Evolutionary conservation across 35 echinoderm and acorn worm species (phyloP).

Genomic region (Apostichopus parvimensis): DNA sequence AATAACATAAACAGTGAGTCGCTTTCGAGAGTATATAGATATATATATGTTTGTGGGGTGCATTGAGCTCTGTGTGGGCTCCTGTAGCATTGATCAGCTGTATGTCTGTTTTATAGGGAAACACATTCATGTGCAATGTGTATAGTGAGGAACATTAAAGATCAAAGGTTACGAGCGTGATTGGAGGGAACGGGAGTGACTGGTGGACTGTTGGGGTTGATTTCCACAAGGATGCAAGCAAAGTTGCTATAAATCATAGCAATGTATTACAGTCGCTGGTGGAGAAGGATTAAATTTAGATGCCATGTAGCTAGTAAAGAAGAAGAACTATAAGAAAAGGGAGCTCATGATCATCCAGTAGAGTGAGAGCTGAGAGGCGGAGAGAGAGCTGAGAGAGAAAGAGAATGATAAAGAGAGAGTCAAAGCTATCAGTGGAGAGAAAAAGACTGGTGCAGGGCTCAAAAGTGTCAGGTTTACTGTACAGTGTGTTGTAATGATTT

Average conservation of each 20-base stretch:
- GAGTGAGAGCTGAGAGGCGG: background rate
- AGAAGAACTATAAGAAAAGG: background rate
- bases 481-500: slow-evolving; percentile 10
- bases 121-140: slow-evolving; percentile 45
- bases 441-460: background rate
- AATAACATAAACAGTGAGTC: slow-evolving; percentile 4
- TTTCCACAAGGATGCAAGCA: slow-evolving; percentile 25
- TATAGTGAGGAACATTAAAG: slow-evolving; percentile 29
- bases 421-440: background rate
- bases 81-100: background rate
- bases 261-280: slow-evolving; percentile 6
- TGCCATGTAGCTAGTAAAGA: background rate
- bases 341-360: background rate
- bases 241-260: background rate
- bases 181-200: slow-evolving; percentile 20
- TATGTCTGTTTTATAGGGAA: background rate
- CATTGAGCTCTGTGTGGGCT: too few species aligned
- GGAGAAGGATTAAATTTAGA: slow-evolving; percentile 16
- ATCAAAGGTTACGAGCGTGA: slow-evolving; percentile 28
- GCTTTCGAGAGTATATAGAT: too few species aligned
- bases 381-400: background rate
- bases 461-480: background rate
- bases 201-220: slow-evolving; percentile 6
- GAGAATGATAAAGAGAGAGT: background rate
- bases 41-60: too few species aligned